Evolutionary conservation across 2,888 invertebrate genomes (phyloP), one percentile per base, ranked within the genome.

Genomic region (Tipula unca): DNA sequence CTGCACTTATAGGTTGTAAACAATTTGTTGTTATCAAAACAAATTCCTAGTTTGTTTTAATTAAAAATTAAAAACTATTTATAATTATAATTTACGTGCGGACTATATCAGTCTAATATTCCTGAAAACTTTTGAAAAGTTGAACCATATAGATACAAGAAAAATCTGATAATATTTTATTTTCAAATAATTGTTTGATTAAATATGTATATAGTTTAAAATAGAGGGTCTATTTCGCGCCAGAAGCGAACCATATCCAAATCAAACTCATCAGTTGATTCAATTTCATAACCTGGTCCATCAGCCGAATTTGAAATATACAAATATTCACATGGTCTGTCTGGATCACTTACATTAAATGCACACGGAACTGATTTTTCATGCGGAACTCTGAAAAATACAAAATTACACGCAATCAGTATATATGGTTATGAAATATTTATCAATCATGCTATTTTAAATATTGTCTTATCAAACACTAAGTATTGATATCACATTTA

Each of bases 221-320:
- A 69, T 69, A 25, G 25, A 2, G 69, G 69, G 25, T 69, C 69
- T 25, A 88, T 82, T 29, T 86, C 84, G 84, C 88, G 88, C 91
- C 91, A 90, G 17, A 90, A 86, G 2, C 87, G 86, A n/a, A 88
- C 88, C 83, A 88, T 89, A 1, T 86, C n/a, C 0, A 88, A 85
- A 85, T 88, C 25, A 69, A 69, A 69, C 25, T 0, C 10, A 25
- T 69, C 25, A 10, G 20, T 25, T 10, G 20, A 25, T 69, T 25
- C 69, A 25, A 69, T 25, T 25, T 69, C 69, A 69, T 69, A 69
- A 25, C 69, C 69, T 69, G 20, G 10, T 13, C 85, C 29, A 29
- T 69, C 48, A 4, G 85, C 85, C 3, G 85, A 84, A 86, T 90
- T 90, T 20, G 69, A 69, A 10, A 69, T 69, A 10, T 69, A 25